phyloP scores from a whole-genome alignment of 2,888 invertebrate species.

The Aphidius colemani region DNA sequence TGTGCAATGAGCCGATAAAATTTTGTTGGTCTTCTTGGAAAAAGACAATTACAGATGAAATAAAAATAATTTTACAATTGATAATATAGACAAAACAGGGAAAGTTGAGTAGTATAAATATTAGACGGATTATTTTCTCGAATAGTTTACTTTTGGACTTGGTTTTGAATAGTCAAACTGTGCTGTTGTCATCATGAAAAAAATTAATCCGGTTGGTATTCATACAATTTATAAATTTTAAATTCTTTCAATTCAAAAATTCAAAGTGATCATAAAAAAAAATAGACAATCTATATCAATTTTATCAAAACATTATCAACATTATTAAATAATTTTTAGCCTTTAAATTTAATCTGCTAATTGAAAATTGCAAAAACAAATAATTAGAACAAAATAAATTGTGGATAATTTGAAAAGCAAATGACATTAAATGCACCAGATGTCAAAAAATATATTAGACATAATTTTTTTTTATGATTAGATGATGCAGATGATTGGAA shows the following conservation, averaged over 20 bases:
- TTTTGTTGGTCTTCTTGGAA: constrained; percentile 13
- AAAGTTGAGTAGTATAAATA: constrained; percentile 53
- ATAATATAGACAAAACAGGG: constrained; percentile 36
- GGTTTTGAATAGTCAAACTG: constrained; percentile 30
- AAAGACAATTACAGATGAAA: constrained; percentile 1
- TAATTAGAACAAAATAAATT: background rate
- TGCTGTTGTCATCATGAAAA: constrained; percentile 41
- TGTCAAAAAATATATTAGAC: constrained; percentile 7
- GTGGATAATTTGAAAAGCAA: too few species aligned
- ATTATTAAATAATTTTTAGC: too few species aligned
- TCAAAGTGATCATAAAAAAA: too few species aligned
- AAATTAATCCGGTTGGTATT: constrained; percentile 43
- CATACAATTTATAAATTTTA: constrained; percentile 11
- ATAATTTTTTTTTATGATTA: constrained; percentile 19
- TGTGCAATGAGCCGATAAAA: constrained; percentile 8
- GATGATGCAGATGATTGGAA: constrained; percentile 32
- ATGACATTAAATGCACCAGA: background rate
- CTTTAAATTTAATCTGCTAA: too few species aligned
- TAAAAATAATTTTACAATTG: constrained; percentile 19
- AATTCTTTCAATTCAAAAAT: background rate
- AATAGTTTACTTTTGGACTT: constrained; percentile 39
- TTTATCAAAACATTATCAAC: too few species aligned
- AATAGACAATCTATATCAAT: too few species aligned
- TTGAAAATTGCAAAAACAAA: background rate
- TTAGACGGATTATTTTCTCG: constrained; percentile 39